phyloP scores from a whole-genome alignment of 2,797 vertebrate species.

The Botia kubotai region DNA sequence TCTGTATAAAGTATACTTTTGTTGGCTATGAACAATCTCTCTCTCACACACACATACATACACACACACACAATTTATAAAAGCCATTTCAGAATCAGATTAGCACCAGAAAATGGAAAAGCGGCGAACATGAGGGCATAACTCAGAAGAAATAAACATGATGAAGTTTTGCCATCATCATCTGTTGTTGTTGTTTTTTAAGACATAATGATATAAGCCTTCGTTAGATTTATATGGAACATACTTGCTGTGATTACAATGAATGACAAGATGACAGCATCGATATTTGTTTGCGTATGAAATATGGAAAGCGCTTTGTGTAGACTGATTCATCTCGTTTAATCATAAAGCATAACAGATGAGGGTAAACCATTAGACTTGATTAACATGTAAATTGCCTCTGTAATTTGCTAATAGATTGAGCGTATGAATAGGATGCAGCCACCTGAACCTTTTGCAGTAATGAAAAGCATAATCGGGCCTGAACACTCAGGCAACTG shows the following conservation, averaged over 20 bases:
- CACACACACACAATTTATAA: background rate
- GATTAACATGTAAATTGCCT: conserved; percentile 63
- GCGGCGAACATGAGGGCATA: conserved; percentile 23
- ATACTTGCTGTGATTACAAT: conserved; percentile 41
- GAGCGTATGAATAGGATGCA: conserved; percentile 56
- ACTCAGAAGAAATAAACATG: conserved; percentile 40
- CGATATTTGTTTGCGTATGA: conserved; percentile 46
- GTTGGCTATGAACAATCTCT: background rate
- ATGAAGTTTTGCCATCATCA: conserved; percentile 18
- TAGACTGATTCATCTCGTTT: conserved; percentile 54
- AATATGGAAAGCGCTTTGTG: conserved; percentile 44
- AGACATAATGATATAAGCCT: conserved; percentile 26
- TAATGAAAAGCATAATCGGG: conserved; percentile 62
- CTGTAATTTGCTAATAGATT: conserved; percentile 60
- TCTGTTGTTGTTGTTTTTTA: conserved; percentile 34
- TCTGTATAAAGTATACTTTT: background rate
- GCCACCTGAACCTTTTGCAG: conserved; percentile 58
- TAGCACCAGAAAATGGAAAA: conserved; percentile 6
- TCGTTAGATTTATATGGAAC: conserved; percentile 12
- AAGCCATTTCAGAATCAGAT: conserved; percentile 28
- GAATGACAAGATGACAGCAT: conserved; percentile 52
- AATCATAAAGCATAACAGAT: conserved; percentile 59
- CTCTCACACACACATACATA: no score
- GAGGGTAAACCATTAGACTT: conserved; percentile 59
- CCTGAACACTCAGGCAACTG: conserved; percentile 36